These are phyloP conservation scores for Ariopsis seemanni DNA, from an alignment of 2,113 vertebrate species.

Conservation along the genomic window DNA sequence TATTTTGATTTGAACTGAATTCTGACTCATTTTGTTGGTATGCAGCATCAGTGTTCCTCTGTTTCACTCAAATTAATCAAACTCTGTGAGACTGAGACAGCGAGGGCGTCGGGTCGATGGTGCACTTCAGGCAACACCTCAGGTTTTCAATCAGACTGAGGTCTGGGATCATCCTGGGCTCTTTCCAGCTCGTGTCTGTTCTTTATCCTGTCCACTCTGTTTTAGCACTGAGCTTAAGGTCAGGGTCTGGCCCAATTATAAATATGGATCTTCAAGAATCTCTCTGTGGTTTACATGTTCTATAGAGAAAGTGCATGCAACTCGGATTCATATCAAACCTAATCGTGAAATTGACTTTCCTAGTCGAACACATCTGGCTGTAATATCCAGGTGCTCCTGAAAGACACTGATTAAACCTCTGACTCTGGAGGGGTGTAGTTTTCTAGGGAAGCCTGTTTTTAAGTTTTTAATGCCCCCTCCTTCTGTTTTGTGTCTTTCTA, in stretches of 20 bases:
- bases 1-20: not conserved
- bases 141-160: not conserved
- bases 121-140: not conserved
- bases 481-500: slow-evolving; percentile 12
- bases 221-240: too few species aligned
- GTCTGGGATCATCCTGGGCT: not conserved
- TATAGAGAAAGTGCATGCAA: too few species aligned
- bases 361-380: not conserved
- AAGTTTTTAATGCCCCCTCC: not conserved
- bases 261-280: too few species aligned
- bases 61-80: not conserved
- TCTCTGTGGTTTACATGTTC: too few species aligned
- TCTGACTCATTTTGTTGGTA: not conserved
- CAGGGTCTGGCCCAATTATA: too few species aligned
- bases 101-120: not conserved
- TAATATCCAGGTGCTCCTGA: slow-evolving; percentile 1
- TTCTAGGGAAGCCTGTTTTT: not conserved
- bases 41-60: not conserved
- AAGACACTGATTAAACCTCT: slow-evolving; percentile 15
- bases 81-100: not conserved
- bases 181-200: not conserved
- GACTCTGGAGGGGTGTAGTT: slow-evolving; percentile 18
- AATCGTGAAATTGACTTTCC: not conserved
- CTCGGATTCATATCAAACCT: too few species aligned
- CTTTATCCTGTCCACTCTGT: not conserved